Conservation (phyloP, 2,888 invertebrate species). For the Auanema sp. region DNA sequence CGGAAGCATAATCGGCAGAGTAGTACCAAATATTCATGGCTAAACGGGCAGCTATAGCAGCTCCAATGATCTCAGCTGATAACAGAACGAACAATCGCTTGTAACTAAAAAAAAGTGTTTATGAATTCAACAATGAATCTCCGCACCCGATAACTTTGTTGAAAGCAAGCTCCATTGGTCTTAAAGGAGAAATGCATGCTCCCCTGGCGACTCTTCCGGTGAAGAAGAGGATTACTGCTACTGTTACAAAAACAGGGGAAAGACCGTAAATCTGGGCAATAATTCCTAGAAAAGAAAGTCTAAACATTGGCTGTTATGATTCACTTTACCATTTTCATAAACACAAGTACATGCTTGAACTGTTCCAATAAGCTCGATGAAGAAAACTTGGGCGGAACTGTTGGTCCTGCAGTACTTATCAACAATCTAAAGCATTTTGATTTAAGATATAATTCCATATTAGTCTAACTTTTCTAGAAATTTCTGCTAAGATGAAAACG, state of each 20-base stretch:
- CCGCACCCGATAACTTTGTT: conserved; percentile 32
- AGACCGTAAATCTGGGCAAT: conserved; percentile 56
- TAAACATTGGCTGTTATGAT: neutral
- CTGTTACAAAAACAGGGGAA: conserved; percentile 51
- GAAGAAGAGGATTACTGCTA: conserved; percentile 42
- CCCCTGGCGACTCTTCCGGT: conserved; percentile 50
- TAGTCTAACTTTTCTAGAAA: conserved; percentile 26
- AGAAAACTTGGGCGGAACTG: conserved; percentile 28
- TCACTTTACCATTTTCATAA: conserved; percentile 57
- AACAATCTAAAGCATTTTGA: conserved; percentile 21
- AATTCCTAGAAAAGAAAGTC: conserved; percentile 32
- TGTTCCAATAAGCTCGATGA: conserved; percentile 44
- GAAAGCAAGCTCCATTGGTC: conserved; percentile 44
- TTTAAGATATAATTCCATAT: neutral
- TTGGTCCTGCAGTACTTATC: conserved; percentile 26
- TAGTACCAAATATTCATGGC: conserved; percentile 56
- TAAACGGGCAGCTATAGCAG: conserved; percentile 46
- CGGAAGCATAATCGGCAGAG: conserved; percentile 39
- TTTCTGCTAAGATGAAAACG: conserved; percentile 31
- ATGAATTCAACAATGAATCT: conserved; percentile 8
- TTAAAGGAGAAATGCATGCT: conserved; percentile 51
- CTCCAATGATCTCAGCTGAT: conserved; percentile 51
- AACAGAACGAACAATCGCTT: conserved; percentile 43
- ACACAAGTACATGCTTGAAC: conserved; percentile 62
- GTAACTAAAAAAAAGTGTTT: conserved; percentile 24